These are phyloP conservation scores for Heliornis fulica DNA, from an alignment of 2,113 vertebrate genomes.

Conservation along the genomic window DNA sequence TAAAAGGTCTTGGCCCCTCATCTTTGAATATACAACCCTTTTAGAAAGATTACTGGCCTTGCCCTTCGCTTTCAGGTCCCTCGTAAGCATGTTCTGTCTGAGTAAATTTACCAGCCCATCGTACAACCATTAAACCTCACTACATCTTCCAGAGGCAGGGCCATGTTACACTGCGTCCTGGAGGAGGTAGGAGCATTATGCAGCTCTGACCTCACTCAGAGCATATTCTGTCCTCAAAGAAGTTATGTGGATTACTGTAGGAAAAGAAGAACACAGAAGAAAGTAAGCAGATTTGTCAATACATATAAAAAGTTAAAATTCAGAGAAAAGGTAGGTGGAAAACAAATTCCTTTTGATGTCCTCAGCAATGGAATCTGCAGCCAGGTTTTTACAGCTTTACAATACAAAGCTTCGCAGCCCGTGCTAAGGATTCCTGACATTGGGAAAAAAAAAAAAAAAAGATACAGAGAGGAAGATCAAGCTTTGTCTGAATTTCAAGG, in stretches of 20 bases:
- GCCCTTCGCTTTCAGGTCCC: background rate
- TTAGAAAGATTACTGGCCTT: background rate
- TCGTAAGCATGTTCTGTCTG: background rate
- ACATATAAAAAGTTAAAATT: background rate
- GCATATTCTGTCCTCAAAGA: background rate
- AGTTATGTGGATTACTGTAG: background rate
- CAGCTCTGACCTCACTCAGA: background rate
- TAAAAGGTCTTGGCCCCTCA: background rate
- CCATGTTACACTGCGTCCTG: background rate
- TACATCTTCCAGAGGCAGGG: background rate
- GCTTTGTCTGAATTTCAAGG: background rate
- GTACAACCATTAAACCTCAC: background rate
- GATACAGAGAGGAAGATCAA: background rate
- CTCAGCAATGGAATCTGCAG: background rate
- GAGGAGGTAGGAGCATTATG: background rate
- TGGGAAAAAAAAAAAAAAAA: no score
- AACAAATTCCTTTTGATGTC: background rate
- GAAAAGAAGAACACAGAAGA: background rate
- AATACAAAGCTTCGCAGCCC: background rate
- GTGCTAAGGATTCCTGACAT: background rate
- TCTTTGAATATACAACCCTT: background rate
- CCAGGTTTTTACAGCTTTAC: background rate
- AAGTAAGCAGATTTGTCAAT: background rate
- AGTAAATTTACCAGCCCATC: background rate
- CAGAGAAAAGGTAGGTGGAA: background rate